Evolutionary conservation across 2,888 invertebrate species (phyloP).

Genomic region (Scelioninae gen. 2): DNA sequence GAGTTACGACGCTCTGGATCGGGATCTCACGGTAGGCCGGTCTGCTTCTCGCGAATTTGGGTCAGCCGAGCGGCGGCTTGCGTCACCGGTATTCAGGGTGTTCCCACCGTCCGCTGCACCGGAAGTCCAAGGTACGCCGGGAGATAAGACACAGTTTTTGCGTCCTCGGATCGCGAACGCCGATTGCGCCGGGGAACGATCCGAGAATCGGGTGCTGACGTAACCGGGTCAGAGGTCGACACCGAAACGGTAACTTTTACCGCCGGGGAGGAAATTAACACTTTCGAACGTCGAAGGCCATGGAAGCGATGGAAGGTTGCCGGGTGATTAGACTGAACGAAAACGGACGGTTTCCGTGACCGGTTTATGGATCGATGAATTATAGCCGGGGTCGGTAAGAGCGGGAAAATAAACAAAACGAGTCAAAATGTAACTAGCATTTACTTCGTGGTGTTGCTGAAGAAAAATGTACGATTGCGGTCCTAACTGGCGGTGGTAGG

Average conservation of each 20-base stretch:
- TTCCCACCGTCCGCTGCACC: constrained; percentile 69
- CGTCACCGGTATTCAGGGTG: constrained; percentile 67
- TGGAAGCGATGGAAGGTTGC: constrained; percentile 19
- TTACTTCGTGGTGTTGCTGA: too few species aligned
- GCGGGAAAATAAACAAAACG: too few species aligned
- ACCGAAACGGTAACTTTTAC: constrained; percentile 35
- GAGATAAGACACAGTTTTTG: constrained; percentile 19
- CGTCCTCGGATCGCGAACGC: constrained; percentile 30
- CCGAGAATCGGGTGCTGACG: constrained; percentile 35
- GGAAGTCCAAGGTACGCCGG: constrained; percentile 64
- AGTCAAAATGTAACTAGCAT: too few species aligned
- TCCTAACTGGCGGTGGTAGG: too few species aligned
- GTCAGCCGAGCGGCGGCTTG: constrained; percentile 69
- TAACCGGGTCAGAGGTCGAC: constrained; percentile 44
- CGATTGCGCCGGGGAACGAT: constrained; percentile 19
- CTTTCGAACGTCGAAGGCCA: constrained; percentile 45
- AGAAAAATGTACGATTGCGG: too few species aligned
- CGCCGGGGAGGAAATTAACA: constrained; percentile 22
- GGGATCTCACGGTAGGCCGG: constrained; percentile 73
- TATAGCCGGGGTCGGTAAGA: too few species aligned
- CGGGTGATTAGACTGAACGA: constrained; percentile 9
- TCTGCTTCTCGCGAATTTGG: constrained; percentile 69
- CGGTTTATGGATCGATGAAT: too few species aligned
- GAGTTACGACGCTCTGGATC: constrained; percentile 73
- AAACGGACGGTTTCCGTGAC: too few species aligned